Evolutionary conservation across 2,113 vertebrate species (phyloP).

Genomic region (Manacus vitellinus): DNA sequence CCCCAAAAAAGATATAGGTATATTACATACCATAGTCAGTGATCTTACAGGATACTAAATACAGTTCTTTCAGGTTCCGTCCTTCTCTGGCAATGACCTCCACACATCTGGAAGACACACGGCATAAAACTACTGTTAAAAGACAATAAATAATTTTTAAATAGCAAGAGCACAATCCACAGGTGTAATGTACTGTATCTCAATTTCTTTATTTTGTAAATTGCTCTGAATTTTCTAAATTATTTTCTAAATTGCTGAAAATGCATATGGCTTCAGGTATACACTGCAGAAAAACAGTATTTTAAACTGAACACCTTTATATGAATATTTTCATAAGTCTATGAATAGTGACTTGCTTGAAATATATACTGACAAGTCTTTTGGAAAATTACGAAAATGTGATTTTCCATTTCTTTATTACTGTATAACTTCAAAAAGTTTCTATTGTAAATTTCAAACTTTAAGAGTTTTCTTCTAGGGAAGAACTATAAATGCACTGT

Average conservation of each 20-base stretch:
- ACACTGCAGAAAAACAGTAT: neutral
- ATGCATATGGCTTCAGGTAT: neutral
- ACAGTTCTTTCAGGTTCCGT: constrained; percentile 93
- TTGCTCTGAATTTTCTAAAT: neutral
- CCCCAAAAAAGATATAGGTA: neutral
- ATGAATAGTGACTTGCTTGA: neutral
- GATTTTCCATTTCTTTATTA: neutral
- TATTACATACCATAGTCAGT: constrained; percentile 92
- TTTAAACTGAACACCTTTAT: neutral
- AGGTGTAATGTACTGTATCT: neutral
- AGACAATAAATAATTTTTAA: neutral
- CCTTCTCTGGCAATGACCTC: constrained; percentile 99
- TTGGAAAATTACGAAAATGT: neutral
- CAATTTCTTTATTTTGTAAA: constrained; percentile 1
- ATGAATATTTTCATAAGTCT: neutral
- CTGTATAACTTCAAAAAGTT: neutral
- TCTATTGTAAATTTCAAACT: neutral
- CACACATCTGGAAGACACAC: constrained; percentile 89
- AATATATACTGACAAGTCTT: neutral
- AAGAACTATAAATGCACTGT: neutral
- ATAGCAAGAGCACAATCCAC: neutral
- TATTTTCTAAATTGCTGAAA: neutral
- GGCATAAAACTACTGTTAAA: constrained; percentile 36
- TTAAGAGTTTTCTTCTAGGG: neutral
- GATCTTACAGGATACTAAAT: constrained; percentile 98